These are phyloP conservation scores for Ochropleura leucogaster DNA, from an alignment of 2,888 invertebrate species.

Conservation along the genomic window DNA sequence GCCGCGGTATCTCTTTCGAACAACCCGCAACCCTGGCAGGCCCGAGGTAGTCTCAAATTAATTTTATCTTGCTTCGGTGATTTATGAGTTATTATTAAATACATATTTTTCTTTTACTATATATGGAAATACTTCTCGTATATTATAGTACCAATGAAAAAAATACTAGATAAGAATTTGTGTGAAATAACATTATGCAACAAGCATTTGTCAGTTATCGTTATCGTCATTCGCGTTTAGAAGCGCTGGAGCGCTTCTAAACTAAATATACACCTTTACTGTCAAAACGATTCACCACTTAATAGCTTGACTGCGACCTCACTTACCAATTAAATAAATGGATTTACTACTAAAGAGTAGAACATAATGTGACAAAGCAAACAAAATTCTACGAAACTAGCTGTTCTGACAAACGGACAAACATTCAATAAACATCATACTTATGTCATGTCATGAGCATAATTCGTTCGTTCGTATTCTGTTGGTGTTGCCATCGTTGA, in stretches of 20 bases:
- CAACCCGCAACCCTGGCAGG: too few relatives aligned
- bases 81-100: too few relatives aligned
- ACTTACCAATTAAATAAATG: background rate
- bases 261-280: background rate
- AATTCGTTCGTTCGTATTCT: conserved; percentile 49
- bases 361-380: background rate
- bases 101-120: too few relatives aligned
- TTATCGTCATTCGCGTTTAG: too few relatives aligned
- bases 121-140: too few relatives aligned
- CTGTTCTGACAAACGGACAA: conserved; percentile 4
- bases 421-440: conserved; percentile 14
- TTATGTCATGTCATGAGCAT: conserved; percentile 26
- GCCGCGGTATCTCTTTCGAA: too few relatives aligned
- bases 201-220: background rate
- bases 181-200: too few relatives aligned
- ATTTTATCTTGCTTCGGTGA: too few relatives aligned
- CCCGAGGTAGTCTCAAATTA: too few relatives aligned
- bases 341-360: background rate
- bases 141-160: too few relatives aligned
- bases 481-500: conserved; percentile 49
- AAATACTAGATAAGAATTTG: too few relatives aligned
- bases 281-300: background rate
- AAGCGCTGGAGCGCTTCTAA: too few relatives aligned
- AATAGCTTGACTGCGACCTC: background rate
- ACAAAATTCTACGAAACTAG: background rate